Evolutionary conservation across 1,140 invertebrate species (phyloP).

Genomic region (Solenopsis invicta): DNA sequence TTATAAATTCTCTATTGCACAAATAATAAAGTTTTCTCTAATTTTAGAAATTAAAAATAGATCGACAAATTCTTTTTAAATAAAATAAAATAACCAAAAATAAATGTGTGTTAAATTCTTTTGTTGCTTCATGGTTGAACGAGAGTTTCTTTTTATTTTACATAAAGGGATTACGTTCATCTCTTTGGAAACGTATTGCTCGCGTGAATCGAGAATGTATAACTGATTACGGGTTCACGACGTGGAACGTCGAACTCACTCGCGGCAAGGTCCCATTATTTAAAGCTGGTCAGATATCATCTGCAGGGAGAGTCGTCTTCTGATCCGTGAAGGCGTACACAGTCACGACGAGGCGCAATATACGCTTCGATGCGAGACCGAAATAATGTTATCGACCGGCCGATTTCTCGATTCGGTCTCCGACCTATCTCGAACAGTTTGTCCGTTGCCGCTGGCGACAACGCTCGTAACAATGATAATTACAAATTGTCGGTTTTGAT

Average conservation of each 20-base stretch:
- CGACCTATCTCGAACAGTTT: conserved; percentile 17
- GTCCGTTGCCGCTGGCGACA: conserved; percentile 14
- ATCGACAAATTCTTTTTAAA: background rate
- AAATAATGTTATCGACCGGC: conserved; percentile 45
- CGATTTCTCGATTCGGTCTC: conserved; percentile 28
- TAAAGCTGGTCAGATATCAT: conserved; percentile 62
- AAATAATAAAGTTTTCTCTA: background rate
- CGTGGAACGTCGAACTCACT: conserved; percentile 61
- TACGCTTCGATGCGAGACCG: conserved; percentile 44
- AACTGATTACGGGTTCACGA: conserved; percentile 55
- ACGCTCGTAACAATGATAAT: conserved; percentile 40
- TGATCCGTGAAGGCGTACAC: conserved; percentile 48
- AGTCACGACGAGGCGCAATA: conserved; percentile 41
- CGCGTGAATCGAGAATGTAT: conserved; percentile 35
- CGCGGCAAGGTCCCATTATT: conserved; percentile 62
- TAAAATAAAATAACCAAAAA: background rate
- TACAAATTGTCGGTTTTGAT: conserved; percentile 32
- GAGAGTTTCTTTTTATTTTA: conserved; percentile 33
- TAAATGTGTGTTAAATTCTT: background rate
- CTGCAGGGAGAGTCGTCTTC: conserved; percentile 57
- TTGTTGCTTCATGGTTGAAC: too few relatives aligned
- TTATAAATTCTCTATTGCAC: background rate
- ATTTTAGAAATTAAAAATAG: background rate
- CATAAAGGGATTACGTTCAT: conserved; percentile 21
- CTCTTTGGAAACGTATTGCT: conserved; percentile 48